phyloP scores from a whole-genome alignment of 2,113 vertebrate genomes.

The Embiotoca jacksoni region DNA sequence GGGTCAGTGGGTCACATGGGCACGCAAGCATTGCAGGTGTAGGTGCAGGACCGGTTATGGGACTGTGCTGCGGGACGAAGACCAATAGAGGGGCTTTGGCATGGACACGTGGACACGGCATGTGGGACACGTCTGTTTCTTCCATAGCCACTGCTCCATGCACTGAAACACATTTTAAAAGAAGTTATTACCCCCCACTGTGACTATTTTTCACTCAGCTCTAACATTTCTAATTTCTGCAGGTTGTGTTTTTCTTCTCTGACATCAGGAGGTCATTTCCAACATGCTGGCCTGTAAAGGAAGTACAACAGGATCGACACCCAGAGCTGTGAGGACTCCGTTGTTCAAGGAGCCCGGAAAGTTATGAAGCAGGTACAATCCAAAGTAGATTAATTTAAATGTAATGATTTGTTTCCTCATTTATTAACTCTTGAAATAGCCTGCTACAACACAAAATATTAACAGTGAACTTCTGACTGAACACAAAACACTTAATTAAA shows the following conservation, averaged over 20 bases:
- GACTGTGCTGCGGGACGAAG: constrained; percentile 67
- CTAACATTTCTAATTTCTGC: neutral
- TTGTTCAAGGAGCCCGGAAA: neutral
- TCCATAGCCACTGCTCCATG: constrained; percentile 78
- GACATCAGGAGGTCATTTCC: constrained; percentile 54
- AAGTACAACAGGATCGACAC: neutral
- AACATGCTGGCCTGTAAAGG: constrained; percentile 17
- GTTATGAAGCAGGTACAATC: neutral
- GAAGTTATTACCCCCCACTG: neutral
- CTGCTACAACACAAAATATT: constrained; percentile 1
- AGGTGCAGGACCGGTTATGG: constrained; percentile 57
- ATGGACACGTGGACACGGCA: constrained; percentile 57
- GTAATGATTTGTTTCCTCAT: neutral
- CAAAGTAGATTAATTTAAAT: neutral
- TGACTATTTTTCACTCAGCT: neutral
- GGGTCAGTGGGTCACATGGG: constrained; percentile 16
- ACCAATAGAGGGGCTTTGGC: constrained; percentile 67
- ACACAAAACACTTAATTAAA: constrained; percentile 12
- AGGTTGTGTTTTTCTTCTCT: constrained; percentile 29
- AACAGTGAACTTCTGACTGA: neutral
- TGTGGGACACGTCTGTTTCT: constrained; percentile 65
- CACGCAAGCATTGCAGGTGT: constrained; percentile 14
- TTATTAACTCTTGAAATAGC: neutral
- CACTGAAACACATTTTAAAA: constrained; percentile 69
- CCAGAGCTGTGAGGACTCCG: constrained; percentile 10